Conservation (phyloP, 2,888 invertebrate species). For the Cyclophora punctaria region DNA sequence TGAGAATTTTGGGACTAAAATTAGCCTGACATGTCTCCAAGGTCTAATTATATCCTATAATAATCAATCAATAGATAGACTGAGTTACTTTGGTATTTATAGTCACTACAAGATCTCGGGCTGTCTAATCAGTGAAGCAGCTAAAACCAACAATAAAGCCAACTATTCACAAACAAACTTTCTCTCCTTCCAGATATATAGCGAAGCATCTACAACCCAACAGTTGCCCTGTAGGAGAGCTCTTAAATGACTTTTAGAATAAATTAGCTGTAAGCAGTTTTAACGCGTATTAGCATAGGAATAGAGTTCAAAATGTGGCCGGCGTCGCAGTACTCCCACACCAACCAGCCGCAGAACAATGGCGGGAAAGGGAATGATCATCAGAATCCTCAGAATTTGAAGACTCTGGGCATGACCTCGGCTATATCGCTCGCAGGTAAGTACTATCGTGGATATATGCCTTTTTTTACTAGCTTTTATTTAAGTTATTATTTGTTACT, state of each 20-base stretch:
- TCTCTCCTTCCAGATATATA: not conserved
- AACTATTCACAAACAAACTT: too few species aligned
- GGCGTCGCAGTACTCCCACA: slow-evolving; percentile 65
- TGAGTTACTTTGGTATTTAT: too few species aligned
- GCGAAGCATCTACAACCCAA: slow-evolving; percentile 13
- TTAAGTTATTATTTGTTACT: too few species aligned
- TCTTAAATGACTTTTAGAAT: slow-evolving; percentile 23
- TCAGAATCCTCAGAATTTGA: slow-evolving; percentile 74
- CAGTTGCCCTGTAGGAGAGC: slow-evolving; percentile 32
- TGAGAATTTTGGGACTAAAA: too few species aligned
- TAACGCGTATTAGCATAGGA: slow-evolving; percentile 9
- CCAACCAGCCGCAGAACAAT: slow-evolving; percentile 42
- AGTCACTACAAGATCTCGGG: too few species aligned
- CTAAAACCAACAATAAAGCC: too few species aligned
- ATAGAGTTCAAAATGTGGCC: slow-evolving; percentile 68
- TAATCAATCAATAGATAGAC: too few species aligned
- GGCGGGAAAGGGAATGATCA: slow-evolving; percentile 52
- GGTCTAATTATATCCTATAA: too few species aligned
- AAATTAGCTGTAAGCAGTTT: slow-evolving; percentile 19
- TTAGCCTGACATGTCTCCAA: too few species aligned
- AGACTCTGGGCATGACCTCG: slow-evolving; percentile 92
- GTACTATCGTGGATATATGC: slow-evolving; percentile 14
- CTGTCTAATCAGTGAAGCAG: not conserved
- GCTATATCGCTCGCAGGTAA: slow-evolving; percentile 91
- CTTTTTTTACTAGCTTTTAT: too few species aligned